Evolutionary conservation across 2,113 vertebrate species (phyloP).

Genomic region (Corythornis cristatus): DNA sequence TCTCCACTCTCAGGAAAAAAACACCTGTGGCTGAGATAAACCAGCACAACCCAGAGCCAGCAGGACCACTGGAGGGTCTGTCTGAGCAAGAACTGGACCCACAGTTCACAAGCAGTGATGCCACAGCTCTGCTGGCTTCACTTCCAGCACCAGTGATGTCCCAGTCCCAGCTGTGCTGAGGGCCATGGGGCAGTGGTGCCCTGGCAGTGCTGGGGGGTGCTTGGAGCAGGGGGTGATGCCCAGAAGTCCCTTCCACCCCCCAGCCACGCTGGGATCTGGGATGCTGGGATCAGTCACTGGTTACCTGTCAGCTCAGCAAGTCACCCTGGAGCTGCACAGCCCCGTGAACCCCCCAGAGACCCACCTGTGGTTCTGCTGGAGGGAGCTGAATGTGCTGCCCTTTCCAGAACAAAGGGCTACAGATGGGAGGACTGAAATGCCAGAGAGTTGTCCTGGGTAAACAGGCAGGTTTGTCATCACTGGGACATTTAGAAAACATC

Average conservation of each 20-base stretch:
- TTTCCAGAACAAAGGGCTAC: not conserved
- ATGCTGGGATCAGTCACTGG: not conserved
- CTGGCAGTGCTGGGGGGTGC: not conserved
- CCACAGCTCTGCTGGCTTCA: not conserved
- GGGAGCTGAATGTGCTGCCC: not conserved
- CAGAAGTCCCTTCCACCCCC: no score
- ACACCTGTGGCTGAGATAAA: not conserved
- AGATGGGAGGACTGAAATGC: not conserved
- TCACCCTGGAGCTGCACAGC: not conserved
- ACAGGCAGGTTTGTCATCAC: not conserved
- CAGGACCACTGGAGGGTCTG: not conserved
- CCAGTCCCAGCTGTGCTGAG: not conserved
- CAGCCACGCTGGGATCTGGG: no score
- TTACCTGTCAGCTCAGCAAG: not conserved
- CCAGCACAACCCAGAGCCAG: not conserved
- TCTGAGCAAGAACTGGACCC: not conserved
- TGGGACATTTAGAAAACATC: not conserved
- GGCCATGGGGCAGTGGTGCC: not conserved
- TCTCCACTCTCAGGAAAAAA: slow-evolving; percentile 31
- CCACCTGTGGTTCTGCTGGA: not conserved
- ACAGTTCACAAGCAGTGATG: fast-evolving
- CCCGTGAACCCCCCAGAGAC: not conserved
- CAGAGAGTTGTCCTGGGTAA: not conserved
- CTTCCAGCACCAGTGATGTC: fast-evolving
- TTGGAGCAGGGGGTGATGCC: no score